Conservation (phyloP, 2,888 invertebrate genomes). For the Synergus japonicus region DNA sequence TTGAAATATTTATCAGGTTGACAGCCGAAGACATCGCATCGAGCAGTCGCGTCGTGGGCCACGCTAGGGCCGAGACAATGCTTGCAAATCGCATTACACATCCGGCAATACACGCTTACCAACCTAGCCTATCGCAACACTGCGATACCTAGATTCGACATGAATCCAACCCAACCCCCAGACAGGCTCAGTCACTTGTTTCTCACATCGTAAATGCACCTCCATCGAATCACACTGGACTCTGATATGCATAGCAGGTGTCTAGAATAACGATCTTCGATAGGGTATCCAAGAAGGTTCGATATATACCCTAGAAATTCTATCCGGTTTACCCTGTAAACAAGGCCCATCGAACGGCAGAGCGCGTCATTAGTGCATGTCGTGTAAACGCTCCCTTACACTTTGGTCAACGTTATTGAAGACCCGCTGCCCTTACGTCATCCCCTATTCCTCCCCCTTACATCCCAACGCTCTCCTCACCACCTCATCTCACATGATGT, state of each 20-base stretch:
- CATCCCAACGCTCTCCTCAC: background rate
- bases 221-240: conserved; percentile 18
- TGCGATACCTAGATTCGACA: conserved; percentile 48
- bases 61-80: conserved; percentile 71
- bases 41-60: conserved; percentile 28
- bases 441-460: background rate
- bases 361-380: conserved; percentile 71
- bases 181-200: conserved; percentile 16
- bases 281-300: conserved; percentile 52
- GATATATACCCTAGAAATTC: conserved; percentile 50
- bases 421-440: conserved; percentile 21
- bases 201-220: conserved; percentile 21
- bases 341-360: conserved; percentile 69
- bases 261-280: conserved; percentile 61
- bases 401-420: conserved; percentile 42
- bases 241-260: conserved; percentile 49
- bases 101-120: conserved; percentile 56
- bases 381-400: conserved; percentile 63
- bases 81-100: conserved; percentile 76
- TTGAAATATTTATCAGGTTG: conserved; percentile 23
- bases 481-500: conserved; percentile 11
- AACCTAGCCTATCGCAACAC: conserved; percentile 50
- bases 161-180: conserved; percentile 8
- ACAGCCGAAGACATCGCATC: conserved; percentile 12
- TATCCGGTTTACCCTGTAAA: conserved; percentile 72